Base-by-base conservation (phyloP, 2,888 invertebrate species). In the Dasysyrphus tricinctus region DNA sequence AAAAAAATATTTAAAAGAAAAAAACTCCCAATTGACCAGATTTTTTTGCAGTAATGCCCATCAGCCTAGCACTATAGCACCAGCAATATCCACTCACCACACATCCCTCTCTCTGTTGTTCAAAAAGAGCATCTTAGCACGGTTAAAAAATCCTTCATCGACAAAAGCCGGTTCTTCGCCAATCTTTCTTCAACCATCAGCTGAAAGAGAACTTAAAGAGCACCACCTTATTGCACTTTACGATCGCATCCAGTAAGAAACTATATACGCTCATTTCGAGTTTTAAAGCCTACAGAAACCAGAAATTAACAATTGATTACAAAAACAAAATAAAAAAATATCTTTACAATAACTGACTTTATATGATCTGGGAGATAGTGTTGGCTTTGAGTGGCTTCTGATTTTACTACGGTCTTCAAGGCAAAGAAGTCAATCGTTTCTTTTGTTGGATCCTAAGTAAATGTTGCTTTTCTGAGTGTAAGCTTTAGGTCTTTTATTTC, bases 211-310 rank as follows among this genome's bases (percentile, higher is more conserved):
- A 24, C 44, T 32, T n/a, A 61, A 80, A 76, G 80, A 85, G 80
- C 51, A 80, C 67, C 59, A 67, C 59, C 74, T 81, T 51, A 44
- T 16, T 86, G 86, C 86, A 86, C 70, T 86, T 82, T 86, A 82
- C 70, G 65, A 75, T 74, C 81, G 70, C 65, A 80, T 74, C 77
- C 57, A 75, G 56, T 73, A 69, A 61, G 24, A 74, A 69, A 73
- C 12, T 42, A 24, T 24, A 47, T 72, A 77, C 24, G 54, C 81
- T 86, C 78, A 86, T 86, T 82, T 86, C 86, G 73, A 63, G 86
- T 86, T 86, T 86, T 32, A 49, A 75, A 49, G 82, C 78, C 86
- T 79, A 86, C 70, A 69, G 32, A 86, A 86, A 86, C 86, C 86
- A 86, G 86, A 86, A 79, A 82, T 82, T 80, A 67, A 80, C 72